A percentile compares a stretch with the other conserved stretches of the same genome.
Conservation (phyloP, 2,888 invertebrate genomes). For the Drosophila dives region DNA sequence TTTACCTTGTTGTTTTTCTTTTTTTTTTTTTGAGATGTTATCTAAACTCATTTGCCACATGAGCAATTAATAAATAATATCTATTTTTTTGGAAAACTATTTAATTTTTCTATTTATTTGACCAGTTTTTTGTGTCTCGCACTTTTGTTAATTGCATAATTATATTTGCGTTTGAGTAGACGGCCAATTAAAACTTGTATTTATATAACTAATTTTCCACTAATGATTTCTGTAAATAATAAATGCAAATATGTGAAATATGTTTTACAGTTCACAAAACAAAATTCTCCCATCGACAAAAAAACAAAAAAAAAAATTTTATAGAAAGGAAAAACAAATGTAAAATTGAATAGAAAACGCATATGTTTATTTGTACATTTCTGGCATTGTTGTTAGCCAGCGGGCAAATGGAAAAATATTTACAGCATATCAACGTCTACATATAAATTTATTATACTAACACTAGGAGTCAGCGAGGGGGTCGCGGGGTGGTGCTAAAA, state of each 20-base stretch:
- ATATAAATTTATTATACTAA: constrained; percentile 64
- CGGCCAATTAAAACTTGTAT: constrained; percentile 40
- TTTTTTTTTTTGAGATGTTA: constrained; percentile 1
- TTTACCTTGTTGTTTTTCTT: not conserved
- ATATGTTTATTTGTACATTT: constrained; percentile 8
- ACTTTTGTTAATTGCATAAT: constrained; percentile 38
- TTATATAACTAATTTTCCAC: constrained; percentile 7
- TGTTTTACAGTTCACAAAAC: not conserved
- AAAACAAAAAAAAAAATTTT: not conserved
- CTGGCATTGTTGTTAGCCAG: constrained; percentile 22
- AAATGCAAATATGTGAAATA: constrained; percentile 26
- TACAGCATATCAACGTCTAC: constrained; percentile 61
- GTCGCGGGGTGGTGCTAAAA: constrained; percentile 2
- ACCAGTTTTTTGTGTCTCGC: not conserved
- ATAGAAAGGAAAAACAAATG: not conserved
- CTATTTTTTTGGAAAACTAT: constrained; percentile 14
- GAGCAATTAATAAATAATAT: constrained; percentile 18
- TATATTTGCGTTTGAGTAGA: constrained; percentile 41
- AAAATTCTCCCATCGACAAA: not conserved
- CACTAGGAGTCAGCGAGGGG: not conserved
- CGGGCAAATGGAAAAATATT: constrained; percentile 45
- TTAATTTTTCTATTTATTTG: constrained; percentile 21
- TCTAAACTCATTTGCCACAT: not conserved
- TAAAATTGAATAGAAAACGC: constrained; percentile 2
- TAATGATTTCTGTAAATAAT: constrained; percentile 31